phyloP scores from a whole-genome alignment of 2,797 vertebrate genomes.

The Apogon hyalosoma region DNA sequence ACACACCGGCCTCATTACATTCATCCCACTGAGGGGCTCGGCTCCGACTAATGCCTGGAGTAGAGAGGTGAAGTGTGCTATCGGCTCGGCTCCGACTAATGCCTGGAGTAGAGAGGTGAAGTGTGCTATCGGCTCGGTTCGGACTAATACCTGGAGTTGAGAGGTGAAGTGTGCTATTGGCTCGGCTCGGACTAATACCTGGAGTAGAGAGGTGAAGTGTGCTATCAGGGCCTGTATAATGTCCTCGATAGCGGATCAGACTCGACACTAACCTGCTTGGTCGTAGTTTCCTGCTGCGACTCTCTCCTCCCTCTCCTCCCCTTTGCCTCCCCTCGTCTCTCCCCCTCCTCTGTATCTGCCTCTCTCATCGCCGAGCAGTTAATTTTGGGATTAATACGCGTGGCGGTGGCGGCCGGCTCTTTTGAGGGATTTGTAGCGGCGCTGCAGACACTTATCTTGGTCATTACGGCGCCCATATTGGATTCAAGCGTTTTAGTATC shows the following conservation, averaged over 20 bases:
- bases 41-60: not conserved
- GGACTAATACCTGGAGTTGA: no score
- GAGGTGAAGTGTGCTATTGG: no score
- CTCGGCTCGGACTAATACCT: slow-evolving; percentile 50
- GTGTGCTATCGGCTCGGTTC: no score
- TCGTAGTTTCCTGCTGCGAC: slow-evolving; percentile 41
- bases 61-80: no score
- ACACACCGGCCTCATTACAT: slow-evolving; percentile 47
- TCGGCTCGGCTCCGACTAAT: no score
- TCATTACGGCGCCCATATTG: slow-evolving; percentile 88
- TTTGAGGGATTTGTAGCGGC: slow-evolving; percentile 88
- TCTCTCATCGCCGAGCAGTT: slow-evolving; percentile 84
- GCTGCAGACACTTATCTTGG: slow-evolving; percentile 88
- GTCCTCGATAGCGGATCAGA: slow-evolving; percentile 52
- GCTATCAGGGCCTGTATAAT: slow-evolving; percentile 54
- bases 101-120: no score
- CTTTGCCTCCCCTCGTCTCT: slow-evolving; percentile 85
- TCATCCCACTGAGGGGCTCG: slow-evolving; percentile 34
- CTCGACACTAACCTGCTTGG: slow-evolving; percentile 69
- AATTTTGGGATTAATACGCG: slow-evolving; percentile 87
- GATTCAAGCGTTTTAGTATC: slow-evolving; percentile 86
- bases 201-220: slow-evolving; percentile 46
- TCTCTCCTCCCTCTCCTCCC: slow-evolving; percentile 46
- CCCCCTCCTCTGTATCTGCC: slow-evolving; percentile 81
- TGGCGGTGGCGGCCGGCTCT: slow-evolving; percentile 73